A percentile compares a stretch with the other conserved stretches of the same genome.
These are phyloP conservation scores for Hyles vespertilio DNA, from an alignment of 1,140 invertebrate species.

Conservation along the genomic window DNA sequence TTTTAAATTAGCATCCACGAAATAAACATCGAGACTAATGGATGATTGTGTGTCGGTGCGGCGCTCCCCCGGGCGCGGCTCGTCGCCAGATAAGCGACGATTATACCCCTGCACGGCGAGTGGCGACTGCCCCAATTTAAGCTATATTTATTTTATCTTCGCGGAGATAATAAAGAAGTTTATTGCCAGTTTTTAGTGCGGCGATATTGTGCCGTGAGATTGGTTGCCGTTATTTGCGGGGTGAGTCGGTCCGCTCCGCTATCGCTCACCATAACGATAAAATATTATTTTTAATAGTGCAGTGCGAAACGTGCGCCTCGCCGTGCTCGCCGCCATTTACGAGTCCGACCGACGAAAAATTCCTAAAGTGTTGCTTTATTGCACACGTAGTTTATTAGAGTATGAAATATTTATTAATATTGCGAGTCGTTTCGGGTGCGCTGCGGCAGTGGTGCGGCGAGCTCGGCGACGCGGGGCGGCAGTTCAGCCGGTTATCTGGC, in stretches of 20 bases:
- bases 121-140: constrained; percentile 34
- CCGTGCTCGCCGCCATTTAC: too few species aligned
- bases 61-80: constrained; percentile 22
- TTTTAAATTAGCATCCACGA: constrained; percentile 53
- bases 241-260: not conserved
- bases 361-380: constrained; percentile 4
- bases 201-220: constrained; percentile 39
- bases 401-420: constrained; percentile 10
- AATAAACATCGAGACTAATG: constrained; percentile 64
- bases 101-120: constrained; percentile 13
- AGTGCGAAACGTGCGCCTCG: not conserved
- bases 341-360: not conserved
- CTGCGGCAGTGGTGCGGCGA: not conserved
- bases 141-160: constrained; percentile 63
- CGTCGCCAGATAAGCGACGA: constrained; percentile 10
- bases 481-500: constrained; percentile 8
- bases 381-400: constrained; percentile 4
- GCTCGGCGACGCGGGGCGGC: not conserved
- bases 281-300: constrained; percentile 12
- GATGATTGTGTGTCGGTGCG: constrained; percentile 35
- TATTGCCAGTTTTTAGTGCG: constrained; percentile 63
- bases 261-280: constrained; percentile 6
- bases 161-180: constrained; percentile 55
- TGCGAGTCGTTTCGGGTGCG: not conserved
- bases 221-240: constrained; percentile 12